These are phyloP conservation scores for Drosophila littoralis DNA, from an alignment of 1,140 invertebrate genomes.

Conservation along the genomic window DNA sequence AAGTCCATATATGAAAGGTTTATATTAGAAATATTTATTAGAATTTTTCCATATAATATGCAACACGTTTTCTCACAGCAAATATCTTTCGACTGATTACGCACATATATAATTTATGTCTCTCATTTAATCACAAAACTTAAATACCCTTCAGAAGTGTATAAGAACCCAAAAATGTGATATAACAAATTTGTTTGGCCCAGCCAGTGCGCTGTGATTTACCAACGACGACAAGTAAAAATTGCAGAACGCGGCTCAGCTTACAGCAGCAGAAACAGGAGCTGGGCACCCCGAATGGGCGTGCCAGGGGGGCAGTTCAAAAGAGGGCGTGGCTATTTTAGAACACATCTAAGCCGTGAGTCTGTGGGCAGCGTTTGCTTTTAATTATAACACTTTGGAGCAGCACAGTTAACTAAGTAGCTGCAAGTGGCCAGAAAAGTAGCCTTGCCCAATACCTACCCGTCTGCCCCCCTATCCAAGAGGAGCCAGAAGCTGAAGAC, in stretches of 20 bases:
- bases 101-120: no score
- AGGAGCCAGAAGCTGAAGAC: no score
- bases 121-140: background rate
- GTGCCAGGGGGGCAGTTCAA: background rate
- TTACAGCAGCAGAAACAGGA: constrained; percentile 30
- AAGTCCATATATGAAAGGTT: no score
- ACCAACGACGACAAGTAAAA: constrained; percentile 49
- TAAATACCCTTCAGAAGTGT: background rate
- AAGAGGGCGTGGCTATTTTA: constrained; percentile 10
- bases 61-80: no score
- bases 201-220: constrained; percentile 38
- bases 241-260: constrained; percentile 34
- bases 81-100: no score
- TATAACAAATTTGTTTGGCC: constrained; percentile 42
- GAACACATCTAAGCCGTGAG: constrained; percentile 17
- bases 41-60: no score
- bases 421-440: constrained; percentile 48
- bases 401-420: constrained; percentile 45
- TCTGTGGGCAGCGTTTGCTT: constrained; percentile 36
- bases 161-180: constrained; percentile 15
- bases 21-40: no score
- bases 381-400: constrained; percentile 74
- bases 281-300: background rate
- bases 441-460: background rate
- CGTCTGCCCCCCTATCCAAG: background rate